A percentile compares a stretch with the other conserved stretches of the same genome.
phyloP scores from a whole-genome alignment of 2,888 invertebrate genomes.

The Drepana falcataria region DNA sequence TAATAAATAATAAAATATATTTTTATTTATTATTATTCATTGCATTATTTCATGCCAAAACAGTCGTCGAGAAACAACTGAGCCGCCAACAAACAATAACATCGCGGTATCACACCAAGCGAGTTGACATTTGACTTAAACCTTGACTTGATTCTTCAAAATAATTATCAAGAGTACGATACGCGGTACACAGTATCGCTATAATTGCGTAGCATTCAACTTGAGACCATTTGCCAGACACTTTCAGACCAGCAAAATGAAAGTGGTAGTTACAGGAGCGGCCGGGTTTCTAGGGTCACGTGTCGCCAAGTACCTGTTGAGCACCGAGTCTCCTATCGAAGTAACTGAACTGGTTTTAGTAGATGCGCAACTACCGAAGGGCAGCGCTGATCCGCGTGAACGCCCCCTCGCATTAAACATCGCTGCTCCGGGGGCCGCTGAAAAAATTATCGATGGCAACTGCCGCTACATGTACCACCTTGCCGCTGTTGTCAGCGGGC shows the following conservation, averaged over 20 bases:
- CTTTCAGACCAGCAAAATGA: conserved; percentile 28
- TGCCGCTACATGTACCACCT: conserved; percentile 52
- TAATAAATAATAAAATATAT: too few relatives aligned
- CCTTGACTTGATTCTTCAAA: neutral
- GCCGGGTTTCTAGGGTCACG: conserved; percentile 50
- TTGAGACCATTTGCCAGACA: neutral
- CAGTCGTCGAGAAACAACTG: too few relatives aligned
- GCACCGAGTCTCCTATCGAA: conserved; percentile 23
- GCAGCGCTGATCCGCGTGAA: conserved; percentile 14
- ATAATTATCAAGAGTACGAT: neutral
- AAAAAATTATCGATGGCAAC: conserved; percentile 29
- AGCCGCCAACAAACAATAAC: neutral
- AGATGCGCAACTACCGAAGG: conserved; percentile 21
- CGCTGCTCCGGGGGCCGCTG: conserved; percentile 29
- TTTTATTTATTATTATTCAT: too few relatives aligned
- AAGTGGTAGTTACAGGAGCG: conserved; percentile 55
- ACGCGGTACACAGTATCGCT: too few relatives aligned
- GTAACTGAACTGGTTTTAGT: conserved; percentile 35
- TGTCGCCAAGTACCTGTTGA: conserved; percentile 37
- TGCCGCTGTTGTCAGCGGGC: conserved; percentile 64
- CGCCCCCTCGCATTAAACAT: conserved; percentile 11
- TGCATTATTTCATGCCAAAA: too few relatives aligned
- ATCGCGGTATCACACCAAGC: neutral
- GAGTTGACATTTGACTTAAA: conserved; percentile 1
- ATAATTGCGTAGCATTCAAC: neutral